Conservation (phyloP, 2,888 invertebrate genomes). For the Kuschelorhynchus macadamiae region DNA sequence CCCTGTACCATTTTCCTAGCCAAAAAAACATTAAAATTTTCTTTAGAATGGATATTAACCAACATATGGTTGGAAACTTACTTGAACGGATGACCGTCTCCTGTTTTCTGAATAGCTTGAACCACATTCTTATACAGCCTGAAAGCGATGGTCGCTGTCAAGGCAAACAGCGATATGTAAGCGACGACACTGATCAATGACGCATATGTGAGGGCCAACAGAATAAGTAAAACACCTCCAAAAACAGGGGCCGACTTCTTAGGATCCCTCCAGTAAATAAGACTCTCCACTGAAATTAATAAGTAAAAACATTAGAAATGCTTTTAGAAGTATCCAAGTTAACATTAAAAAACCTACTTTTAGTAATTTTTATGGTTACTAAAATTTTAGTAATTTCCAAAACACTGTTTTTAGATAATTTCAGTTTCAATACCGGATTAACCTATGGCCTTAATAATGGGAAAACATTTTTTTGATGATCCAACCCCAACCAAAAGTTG, state of each 20-base stretch:
- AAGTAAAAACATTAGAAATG: constrained; percentile 26
- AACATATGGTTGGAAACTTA: no score
- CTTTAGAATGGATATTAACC: no score
- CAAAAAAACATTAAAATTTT: no score
- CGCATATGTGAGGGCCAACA: constrained; percentile 95
- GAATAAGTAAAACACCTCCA: constrained; percentile 88
- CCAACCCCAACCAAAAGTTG: no score
- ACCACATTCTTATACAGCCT: constrained; percentile 96
- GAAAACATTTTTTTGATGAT: no score
- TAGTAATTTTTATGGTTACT: no score
- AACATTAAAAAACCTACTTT: no score
- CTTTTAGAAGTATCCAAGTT: not conserved
- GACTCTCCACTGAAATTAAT: constrained; percentile 85
- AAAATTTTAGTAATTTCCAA: no score
- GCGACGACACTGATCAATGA: constrained; percentile 96
- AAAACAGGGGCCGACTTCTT: constrained; percentile 95
- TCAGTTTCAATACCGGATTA: no score
- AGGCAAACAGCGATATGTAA: constrained; percentile 88
- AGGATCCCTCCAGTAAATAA: constrained; percentile 98
- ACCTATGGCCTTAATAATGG: no score
- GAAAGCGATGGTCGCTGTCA: constrained; percentile 92
- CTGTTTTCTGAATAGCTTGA: constrained; percentile 96
- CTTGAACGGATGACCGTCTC: constrained; percentile 98
- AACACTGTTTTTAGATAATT: no score
- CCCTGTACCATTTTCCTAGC: no score